Percentiles rank a stretch among this genome's conserved stretches.
Evolutionary conservation across 2,797 vertebrate species (phyloP).

Genomic region (Florisuga fusca): DNA sequence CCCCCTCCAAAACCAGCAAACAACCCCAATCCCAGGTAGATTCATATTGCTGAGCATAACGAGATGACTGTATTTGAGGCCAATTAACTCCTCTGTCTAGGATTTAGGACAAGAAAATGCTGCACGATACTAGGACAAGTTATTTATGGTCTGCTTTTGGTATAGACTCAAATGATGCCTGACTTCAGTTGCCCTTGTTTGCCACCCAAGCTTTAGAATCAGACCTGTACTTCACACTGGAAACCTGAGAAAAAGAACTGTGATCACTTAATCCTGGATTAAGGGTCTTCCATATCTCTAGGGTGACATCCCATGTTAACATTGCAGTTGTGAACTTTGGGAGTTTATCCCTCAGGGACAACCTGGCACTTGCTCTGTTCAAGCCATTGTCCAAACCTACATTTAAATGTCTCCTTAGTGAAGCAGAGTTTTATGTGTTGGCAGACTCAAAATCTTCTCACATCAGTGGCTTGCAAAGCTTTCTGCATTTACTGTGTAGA

Average conservation of each 20-base stretch:
- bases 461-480: neutral
- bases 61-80: neutral
- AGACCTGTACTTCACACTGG: neutral
- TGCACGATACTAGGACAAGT: neutral
- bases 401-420: neutral
- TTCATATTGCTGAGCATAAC: neutral
- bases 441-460: neutral
- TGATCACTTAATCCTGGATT: constrained; percentile 56
- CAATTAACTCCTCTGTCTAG: neutral
- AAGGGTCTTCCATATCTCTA: neutral
- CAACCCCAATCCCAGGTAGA: neutral
- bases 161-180: neutral
- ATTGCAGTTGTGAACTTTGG: neutral
- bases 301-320: neutral
- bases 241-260: neutral
- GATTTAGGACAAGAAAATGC: neutral
- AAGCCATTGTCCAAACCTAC: neutral
- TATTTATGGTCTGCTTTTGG: neutral
- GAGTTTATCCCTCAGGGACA: neutral
- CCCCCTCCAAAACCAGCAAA: neutral
- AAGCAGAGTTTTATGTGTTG: neutral
- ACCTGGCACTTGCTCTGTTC: neutral
- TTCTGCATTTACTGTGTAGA: neutral
- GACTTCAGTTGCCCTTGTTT: neutral
- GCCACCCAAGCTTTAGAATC: neutral